Evolutionary conservation across 2,888 invertebrate genomes (phyloP).

Genomic region (Uropetala carovei): DNA sequence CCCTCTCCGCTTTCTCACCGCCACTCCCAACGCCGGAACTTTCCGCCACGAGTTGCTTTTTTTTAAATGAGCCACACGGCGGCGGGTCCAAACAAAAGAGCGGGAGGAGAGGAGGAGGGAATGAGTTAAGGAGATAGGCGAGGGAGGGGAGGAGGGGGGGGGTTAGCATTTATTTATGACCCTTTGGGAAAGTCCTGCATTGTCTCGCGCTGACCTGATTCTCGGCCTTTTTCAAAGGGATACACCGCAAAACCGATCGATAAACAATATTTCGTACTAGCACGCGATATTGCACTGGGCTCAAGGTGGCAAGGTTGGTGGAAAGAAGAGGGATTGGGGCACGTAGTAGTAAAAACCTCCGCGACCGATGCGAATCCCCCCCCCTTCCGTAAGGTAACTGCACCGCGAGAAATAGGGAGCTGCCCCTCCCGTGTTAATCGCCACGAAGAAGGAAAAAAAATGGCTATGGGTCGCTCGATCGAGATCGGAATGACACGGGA

Average conservation of each 20-base stretch:
- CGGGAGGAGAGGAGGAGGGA: slow-evolving; percentile 39
- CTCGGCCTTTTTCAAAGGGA: slow-evolving; percentile 18
- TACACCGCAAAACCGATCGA: slow-evolving; percentile 22
- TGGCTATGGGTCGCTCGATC: neutral
- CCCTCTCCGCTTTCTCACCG: neutral
- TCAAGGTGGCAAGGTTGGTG: neutral
- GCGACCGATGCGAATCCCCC: no score
- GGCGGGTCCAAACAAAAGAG: slow-evolving; percentile 49
- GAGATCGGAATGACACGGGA: neutral
- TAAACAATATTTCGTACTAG: slow-evolving; percentile 26
- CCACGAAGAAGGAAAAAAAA: neutral
- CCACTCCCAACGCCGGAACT: slow-evolving; percentile 12
- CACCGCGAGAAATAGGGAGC: no score
- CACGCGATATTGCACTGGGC: slow-evolving; percentile 21
- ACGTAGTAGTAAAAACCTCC: no score
- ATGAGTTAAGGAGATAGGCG: slow-evolving; percentile 1
- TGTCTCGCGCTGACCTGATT: slow-evolving; percentile 57
- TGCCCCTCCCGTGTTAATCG: neutral
- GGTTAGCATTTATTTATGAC: slow-evolving; percentile 52
- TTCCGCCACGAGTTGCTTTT: slow-evolving; percentile 34
- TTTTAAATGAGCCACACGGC: neutral
- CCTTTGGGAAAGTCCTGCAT: slow-evolving; percentile 52
- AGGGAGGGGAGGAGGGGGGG: neutral
- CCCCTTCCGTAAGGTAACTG: no score
- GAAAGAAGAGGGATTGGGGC: no score